A percentile compares a stretch with the other conserved stretches of the same genome.
These are phyloP conservation scores for Taphrorychus bicolor DNA, from an alignment of 2,888 invertebrate genomes.

Conservation along the genomic window DNA sequence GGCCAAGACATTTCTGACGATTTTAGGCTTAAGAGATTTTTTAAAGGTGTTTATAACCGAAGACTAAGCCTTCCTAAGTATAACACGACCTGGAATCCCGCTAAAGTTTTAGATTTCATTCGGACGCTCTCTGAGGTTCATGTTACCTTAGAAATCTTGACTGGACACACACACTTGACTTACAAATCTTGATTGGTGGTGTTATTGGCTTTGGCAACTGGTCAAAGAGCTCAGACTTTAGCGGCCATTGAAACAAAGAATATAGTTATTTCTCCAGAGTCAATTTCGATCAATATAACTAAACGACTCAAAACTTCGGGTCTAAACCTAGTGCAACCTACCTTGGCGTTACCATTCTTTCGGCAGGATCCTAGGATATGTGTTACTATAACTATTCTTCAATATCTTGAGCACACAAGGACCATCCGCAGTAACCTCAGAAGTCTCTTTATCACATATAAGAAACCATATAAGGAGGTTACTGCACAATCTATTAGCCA, in stretches of 20 bases:
- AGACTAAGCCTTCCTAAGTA: conserved; percentile 13
- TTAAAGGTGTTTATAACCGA: conserved; percentile 17
- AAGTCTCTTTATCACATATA: conserved; percentile 20
- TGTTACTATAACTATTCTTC: too few species aligned
- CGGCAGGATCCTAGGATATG: background rate
- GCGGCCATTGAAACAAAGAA: conserved; percentile 14
- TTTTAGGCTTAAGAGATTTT: conserved; percentile 6
- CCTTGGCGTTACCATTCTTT: background rate
- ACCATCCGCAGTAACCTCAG: too few species aligned
- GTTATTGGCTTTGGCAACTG: conserved; percentile 14
- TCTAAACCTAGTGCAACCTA: conserved; percentile 13
- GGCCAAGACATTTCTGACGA: background rate
- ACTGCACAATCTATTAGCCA: background rate
- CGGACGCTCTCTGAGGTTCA: background rate
- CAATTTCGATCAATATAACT: conserved; percentile 27
- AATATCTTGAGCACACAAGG: too few species aligned
- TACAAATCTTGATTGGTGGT: conserved; percentile 9
- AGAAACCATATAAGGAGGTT: conserved; percentile 13
- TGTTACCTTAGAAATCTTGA: background rate
- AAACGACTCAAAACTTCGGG: conserved; percentile 31
- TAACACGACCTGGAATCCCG: conserved; percentile 20
- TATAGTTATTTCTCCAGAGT: conserved; percentile 1
- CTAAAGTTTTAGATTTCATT: conserved; percentile 13
- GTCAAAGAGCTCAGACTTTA: conserved; percentile 20
- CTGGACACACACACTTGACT: conserved; percentile 9